Conservation (phyloP, 2,888 invertebrate species). For the Homarus gammarus region DNA sequence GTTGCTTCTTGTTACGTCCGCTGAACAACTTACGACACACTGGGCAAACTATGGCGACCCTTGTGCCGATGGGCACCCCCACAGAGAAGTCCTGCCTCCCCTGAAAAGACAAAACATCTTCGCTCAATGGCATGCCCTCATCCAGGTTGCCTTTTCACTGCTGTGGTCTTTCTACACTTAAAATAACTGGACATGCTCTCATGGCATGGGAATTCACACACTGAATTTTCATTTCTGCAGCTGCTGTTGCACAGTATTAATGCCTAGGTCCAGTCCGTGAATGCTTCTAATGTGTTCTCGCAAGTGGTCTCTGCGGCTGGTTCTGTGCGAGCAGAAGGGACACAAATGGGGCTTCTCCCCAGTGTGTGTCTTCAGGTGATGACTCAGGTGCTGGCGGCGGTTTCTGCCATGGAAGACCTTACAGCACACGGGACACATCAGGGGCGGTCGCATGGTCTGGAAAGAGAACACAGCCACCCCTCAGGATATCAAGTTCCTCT, state of each 20-base stretch:
- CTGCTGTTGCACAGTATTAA: conserved; percentile 23
- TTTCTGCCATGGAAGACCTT: conserved; percentile 72
- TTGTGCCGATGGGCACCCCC: conserved; percentile 57
- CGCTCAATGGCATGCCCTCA: conserved; percentile 55
- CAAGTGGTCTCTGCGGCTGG: conserved; percentile 71
- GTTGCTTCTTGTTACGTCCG: conserved; percentile 74
- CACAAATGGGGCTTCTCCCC: conserved; percentile 72
- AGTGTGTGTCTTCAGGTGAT: conserved; percentile 74
- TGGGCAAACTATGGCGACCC: conserved; percentile 61
- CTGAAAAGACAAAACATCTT: conserved; percentile 70
- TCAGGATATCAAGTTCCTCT: conserved; percentile 59
- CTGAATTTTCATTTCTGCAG: conserved; percentile 30
- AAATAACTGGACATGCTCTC: conserved; percentile 25
- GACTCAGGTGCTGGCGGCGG: conserved; percentile 73
- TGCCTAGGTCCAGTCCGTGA: conserved; percentile 52
- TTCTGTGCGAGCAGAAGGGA: conserved; percentile 72
- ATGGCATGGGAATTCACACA: background rate
- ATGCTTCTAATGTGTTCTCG: conserved; percentile 66
- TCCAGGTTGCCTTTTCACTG: conserved; percentile 43
- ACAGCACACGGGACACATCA: conserved; percentile 71
- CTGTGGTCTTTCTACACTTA: conserved; percentile 23
- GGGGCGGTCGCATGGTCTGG: conserved; percentile 57
- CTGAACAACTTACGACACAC: conserved; percentile 65
- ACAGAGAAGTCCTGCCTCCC: conserved; percentile 63
- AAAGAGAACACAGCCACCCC: conserved; percentile 72